Evolutionary conservation across 2,888 invertebrate species (phyloP).

Genomic region (Rhamnusium bicolor): DNA sequence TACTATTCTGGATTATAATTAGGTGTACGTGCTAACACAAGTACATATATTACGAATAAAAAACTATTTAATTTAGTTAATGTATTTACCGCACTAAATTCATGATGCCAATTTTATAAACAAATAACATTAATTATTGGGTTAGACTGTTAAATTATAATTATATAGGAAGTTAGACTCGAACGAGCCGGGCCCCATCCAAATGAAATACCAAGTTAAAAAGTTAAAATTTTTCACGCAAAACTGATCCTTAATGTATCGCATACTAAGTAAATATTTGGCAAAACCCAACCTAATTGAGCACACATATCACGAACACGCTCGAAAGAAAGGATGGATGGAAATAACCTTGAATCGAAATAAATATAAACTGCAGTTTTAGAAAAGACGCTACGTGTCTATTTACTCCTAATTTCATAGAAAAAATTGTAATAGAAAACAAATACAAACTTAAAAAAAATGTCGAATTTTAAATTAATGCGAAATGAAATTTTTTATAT

Average conservation of each 20-base stretch:
- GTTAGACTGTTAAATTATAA: constrained; percentile 26
- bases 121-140: constrained; percentile 29
- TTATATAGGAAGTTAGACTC: constrained; percentile 26
- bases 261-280: constrained; percentile 33
- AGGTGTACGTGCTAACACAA: neutral
- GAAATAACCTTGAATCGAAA: constrained; percentile 30
- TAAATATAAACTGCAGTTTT: constrained; percentile 6
- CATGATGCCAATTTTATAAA: constrained; percentile 22
- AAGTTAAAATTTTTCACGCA: constrained; percentile 14
- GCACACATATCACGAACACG: constrained; percentile 32
- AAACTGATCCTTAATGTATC: constrained; percentile 29
- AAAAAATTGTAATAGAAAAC: too few species aligned
- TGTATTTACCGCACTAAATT: constrained; percentile 21
- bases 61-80: constrained; percentile 15
- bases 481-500: too few species aligned
- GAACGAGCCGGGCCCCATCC: constrained; percentile 7
- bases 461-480: too few species aligned
- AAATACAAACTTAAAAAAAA: too few species aligned
- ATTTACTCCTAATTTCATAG: too few species aligned
- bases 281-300: constrained; percentile 35
- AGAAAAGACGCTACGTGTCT: neutral
- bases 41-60: neutral
- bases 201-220: constrained; percentile 25
- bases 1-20: too few species aligned
- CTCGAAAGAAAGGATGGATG: constrained; percentile 30